Evolutionary conservation across 92 coral and sea anemone genomes (phyloP), one percentile per base, ranked within the genome.

Genomic region (Galaxea fascicularis): DNA sequence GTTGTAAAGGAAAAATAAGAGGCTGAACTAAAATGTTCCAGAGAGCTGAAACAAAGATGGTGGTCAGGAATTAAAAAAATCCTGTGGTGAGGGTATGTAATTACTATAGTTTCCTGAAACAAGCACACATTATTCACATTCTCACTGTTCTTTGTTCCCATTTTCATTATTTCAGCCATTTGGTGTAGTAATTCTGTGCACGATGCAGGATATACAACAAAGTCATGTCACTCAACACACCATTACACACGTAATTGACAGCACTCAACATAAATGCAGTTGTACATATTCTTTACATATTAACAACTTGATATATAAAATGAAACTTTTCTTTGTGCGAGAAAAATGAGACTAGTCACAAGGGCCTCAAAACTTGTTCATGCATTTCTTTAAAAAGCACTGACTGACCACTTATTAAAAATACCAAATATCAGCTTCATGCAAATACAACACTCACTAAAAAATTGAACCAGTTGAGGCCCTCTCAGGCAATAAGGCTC

Each of bases 241-340:
- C 20, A 27, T 25, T 65, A 10, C 11, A 58, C 41, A 5, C 16
- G 20, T 31, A 41, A 62, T 18, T 39, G 29, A 39, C 53, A 28
- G 74, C 76, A 79, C 51, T 16, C 51, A 65, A 31, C 49, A 79
- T 62, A 65, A n/a, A 20, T 17, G 49, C 41, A 39, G 41, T 14
- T 27, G 56, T 29, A 5, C 24, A 15, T 17, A 16, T 79, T 45
- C 58, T 46, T 78, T 66, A 57, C 74, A 65, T 45, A 58, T 56
- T 67, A 35, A 35, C 2, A 35, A 2, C 41, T 35, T 35, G 41
- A n/a, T 57, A 76, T 51, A 24, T 46, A 15, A 20, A 25, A 1
- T 20, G 52, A 24, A 56, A 51, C 51, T 62, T 60, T 77, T 44
- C 66, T 51, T 44, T 27, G 14, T 77, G 28, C 35, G 51, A 77